Base-by-base conservation (phyloP, 2,888 invertebrate genomes). In the Drosophila flavopinicola region DNA sequence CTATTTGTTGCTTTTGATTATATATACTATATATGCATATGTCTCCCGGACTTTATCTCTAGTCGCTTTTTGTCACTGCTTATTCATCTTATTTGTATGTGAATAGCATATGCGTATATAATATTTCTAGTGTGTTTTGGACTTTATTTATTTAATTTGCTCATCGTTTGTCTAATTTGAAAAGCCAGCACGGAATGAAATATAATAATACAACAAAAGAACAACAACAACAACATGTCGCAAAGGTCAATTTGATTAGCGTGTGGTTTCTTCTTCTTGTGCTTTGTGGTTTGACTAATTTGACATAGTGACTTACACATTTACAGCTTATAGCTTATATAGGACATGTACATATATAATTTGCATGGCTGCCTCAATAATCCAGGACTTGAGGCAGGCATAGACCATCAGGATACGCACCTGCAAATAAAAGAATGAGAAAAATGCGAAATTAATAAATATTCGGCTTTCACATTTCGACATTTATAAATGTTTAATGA, bases 331-430 rank as follows among this genome's bases (percentile, higher is more conserved):
- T 15, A 24, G 39, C 33, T 57, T 45, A n/a, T n/a, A 60, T 42
- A 17, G 20, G 10, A 47, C 15, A 23, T 15, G 17, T 24, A 4
- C 35, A 11, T 35, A 15, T 32, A 20, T 29, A 9, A 25, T 13
- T 35, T 51, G 39, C 44, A 68, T 75, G 77, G 63, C 85, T 77
- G 85, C 79, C 84, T 87, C 84, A 84, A 84, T 84, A 84, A 87
- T 84, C 84, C 84, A 87, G 84, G 84, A 85, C 87, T 84, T 84
- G 84, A 84, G 84, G 87, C 84, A 84, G 85, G 64, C 84, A 85
- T 66, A 51, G 69, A 58, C 37, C 38, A 48, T 58, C 52, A 57
- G 65, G 30, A 77, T 83, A 85, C 85, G 56, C 78, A 85, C 87
- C 84, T 85, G 63, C 13, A 79, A 85, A 9, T 35, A 52, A 32